Conservation (phyloP, 2,888 invertebrate genomes). For the Amphipyra tragopoginis region DNA sequence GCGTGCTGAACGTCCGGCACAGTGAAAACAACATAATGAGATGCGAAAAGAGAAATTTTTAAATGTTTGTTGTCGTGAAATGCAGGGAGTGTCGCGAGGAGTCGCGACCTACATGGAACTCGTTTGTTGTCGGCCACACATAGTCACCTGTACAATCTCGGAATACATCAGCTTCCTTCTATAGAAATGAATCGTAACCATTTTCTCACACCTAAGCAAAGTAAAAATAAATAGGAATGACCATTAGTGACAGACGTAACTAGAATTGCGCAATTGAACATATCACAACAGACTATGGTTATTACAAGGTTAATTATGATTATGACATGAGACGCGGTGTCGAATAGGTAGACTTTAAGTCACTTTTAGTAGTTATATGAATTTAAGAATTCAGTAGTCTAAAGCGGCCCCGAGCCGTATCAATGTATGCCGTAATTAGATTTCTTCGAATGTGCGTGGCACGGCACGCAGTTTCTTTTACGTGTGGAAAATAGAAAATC, state of each 20-base stretch:
- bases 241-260: constrained; percentile 14
- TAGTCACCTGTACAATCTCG: constrained; percentile 61
- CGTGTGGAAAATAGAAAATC: constrained; percentile 90
- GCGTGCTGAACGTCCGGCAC: constrained; percentile 77
- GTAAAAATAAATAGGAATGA: constrained; percentile 1
- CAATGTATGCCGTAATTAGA: constrained; percentile 77
- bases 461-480: constrained; percentile 88
- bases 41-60: constrained; percentile 89
- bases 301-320: constrained; percentile 6
- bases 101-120: constrained; percentile 85
- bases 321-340: constrained; percentile 1
- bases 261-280: constrained; percentile 36
- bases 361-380: not conserved
- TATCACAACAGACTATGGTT: constrained; percentile 11
- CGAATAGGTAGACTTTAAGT: not conserved
- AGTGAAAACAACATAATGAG: constrained; percentile 88
- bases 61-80: constrained; percentile 87
- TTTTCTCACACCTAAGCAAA: constrained; percentile 6
- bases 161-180: constrained; percentile 65
- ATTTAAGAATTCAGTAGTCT: constrained; percentile 36
- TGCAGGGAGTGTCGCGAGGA: constrained; percentile 84
- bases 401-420: constrained; percentile 23
- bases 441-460: constrained; percentile 81
- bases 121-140: constrained; percentile 73
- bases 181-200: constrained; percentile 56